Conservation (phyloP, 2,888 invertebrate species). For the Platynereis dumerilii region DNA sequence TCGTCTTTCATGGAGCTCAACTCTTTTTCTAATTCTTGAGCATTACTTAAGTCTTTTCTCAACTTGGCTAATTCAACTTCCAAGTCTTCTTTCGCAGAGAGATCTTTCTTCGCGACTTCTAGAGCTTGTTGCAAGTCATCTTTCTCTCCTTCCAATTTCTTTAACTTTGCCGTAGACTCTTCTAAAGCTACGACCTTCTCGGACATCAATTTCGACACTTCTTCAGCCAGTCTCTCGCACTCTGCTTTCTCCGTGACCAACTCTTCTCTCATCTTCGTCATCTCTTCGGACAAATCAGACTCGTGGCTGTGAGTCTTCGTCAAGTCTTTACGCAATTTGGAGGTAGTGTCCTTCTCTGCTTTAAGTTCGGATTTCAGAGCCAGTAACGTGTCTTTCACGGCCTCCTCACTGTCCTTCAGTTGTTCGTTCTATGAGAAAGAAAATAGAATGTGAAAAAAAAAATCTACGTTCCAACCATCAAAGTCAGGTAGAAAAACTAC, state of each 20-base stretch:
- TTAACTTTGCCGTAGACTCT: background rate
- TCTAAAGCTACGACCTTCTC: background rate
- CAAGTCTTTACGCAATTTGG: slow-evolving; percentile 35
- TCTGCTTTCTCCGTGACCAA: slow-evolving; percentile 6
- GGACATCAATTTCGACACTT: too few species aligned
- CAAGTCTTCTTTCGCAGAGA: too few species aligned
- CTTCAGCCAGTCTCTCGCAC: background rate
- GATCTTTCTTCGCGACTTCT: too few species aligned
- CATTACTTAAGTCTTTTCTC: slow-evolving; percentile 37
- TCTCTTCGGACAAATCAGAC: background rate
- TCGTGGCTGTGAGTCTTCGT: slow-evolving; percentile 19
- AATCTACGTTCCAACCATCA: background rate
- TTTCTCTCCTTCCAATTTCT: background rate
- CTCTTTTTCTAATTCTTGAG: slow-evolving; percentile 41
- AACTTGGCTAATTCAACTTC: slow-evolving; percentile 34
- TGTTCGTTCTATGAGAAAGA: slow-evolving; percentile 15
- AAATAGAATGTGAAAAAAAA: background rate
- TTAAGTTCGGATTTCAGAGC: slow-evolving; percentile 11
- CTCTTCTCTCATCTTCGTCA: background rate
- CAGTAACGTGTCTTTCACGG: slow-evolving; percentile 12
- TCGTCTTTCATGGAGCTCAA: slow-evolving; percentile 42
- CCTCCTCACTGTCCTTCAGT: slow-evolving; percentile 10
- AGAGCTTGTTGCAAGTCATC: too few species aligned
- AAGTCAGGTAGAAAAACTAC: too few species aligned
- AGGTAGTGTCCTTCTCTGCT: slow-evolving; percentile 21